phyloP scores from a whole-genome alignment of 1,140 invertebrate species.

The Scaptodrosophila lebanonensis region DNA sequence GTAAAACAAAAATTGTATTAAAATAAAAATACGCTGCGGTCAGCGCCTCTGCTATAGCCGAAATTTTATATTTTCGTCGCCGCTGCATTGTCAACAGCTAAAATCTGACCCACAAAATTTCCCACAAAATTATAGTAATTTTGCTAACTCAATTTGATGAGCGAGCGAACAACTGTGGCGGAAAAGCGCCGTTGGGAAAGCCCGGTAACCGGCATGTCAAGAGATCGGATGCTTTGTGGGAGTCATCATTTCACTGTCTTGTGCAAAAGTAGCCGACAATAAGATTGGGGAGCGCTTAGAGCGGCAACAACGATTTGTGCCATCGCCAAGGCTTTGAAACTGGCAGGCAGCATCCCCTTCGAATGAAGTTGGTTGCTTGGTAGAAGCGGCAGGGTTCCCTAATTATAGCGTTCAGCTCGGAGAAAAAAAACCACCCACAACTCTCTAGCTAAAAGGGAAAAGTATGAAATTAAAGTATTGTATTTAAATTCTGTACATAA shows the following conservation, averaged over 20 bases:
- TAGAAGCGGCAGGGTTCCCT: no score
- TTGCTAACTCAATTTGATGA: conserved; percentile 66
- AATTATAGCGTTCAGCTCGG: no score
- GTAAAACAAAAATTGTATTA: conserved; percentile 34
- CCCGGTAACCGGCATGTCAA: conserved; percentile 8
- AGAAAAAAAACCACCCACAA: no score
- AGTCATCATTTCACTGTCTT: conserved; percentile 16
- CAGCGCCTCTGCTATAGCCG: conserved; percentile 45
- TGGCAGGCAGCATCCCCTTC: no score
- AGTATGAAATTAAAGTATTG: no score
- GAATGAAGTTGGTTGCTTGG: no score
- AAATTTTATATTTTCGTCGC: conserved; percentile 9
- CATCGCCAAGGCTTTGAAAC: neutral
- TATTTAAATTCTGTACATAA: no score
- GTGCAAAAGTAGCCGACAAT: no score
- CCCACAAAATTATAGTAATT: conserved; percentile 74
- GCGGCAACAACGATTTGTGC: no score
- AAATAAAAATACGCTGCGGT: conserved; percentile 44
- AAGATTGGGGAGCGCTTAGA: no score
- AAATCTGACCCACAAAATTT: conserved; percentile 72
- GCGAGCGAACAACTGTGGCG: conserved; percentile 25
- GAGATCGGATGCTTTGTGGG: conserved; percentile 31
- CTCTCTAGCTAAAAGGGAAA: no score
- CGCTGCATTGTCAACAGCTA: conserved; percentile 54
- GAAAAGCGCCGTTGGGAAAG: conserved; percentile 19